Conservation (phyloP, 2,797 vertebrate genomes). For the Argentina silus region DNA sequence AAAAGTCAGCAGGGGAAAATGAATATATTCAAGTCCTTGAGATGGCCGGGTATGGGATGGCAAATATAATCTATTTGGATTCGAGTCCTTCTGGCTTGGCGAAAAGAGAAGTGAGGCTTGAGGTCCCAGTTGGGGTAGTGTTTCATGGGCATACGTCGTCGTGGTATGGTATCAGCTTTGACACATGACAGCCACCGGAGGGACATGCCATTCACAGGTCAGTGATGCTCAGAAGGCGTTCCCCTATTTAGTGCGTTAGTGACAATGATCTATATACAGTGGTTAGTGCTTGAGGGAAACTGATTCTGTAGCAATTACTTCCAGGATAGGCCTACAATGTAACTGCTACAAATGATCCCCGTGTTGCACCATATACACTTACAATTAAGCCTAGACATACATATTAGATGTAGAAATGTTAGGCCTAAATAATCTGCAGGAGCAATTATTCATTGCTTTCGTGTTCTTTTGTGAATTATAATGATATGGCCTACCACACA, state of each 20-base stretch:
- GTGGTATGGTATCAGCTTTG: constrained; percentile 35
- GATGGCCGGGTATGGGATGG: constrained; percentile 15
- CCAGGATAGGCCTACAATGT: background rate
- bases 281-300: too few species aligned
- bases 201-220: constrained; percentile 1
- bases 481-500: background rate
- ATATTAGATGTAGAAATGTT: too few species aligned
- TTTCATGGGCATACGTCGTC: constrained; percentile 40
- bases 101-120: background rate
- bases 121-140: constrained; percentile 44
- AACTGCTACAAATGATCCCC: too few species aligned
- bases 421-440: background rate
- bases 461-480: background rate
- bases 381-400: too few species aligned
- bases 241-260: constrained; percentile 15
- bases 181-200: constrained; percentile 37
- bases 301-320: too few species aligned
- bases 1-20: constrained; percentile 38
- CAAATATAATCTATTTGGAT: constrained; percentile 24
- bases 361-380: too few species aligned
- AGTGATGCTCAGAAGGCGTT: constrained; percentile 19
- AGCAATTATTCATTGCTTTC: background rate
- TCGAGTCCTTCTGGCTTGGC: background rate
- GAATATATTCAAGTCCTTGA: constrained; percentile 22
- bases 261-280: too few species aligned